Conservation (phyloP, 2,113 vertebrate species). For the Odocoileus virginianus region DNA sequence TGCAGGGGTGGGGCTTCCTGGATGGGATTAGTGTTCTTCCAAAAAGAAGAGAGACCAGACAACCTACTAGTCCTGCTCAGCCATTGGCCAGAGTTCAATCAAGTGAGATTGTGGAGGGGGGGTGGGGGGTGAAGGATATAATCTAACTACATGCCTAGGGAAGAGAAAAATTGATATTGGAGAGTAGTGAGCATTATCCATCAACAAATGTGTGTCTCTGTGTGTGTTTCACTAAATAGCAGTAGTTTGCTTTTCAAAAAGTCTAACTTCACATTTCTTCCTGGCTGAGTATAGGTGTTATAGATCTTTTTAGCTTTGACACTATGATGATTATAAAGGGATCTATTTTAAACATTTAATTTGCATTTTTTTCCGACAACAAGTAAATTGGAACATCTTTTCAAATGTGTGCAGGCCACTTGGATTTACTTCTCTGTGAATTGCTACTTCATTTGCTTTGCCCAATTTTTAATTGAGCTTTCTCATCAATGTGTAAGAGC, state of each 20-base stretch:
- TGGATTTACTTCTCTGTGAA: neutral
- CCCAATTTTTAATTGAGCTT: neutral
- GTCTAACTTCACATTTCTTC: neutral
- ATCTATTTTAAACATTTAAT: neutral
- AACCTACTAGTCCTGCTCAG: neutral
- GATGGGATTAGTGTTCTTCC: neutral
- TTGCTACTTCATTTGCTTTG: neutral
- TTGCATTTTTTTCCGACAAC: neutral
- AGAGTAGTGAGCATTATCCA: neutral
- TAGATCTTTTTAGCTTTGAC: neutral
- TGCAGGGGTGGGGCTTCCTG: neutral
- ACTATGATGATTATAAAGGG: neutral
- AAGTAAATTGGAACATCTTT: neutral
- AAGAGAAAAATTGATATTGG: neutral
- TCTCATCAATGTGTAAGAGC: neutral
- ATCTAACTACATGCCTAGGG: neutral
- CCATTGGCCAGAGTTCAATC: neutral
- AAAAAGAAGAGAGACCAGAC: neutral
- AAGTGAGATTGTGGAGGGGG: neutral
- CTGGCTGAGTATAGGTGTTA: neutral
- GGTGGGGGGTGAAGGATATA: neutral
- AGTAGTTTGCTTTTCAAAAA: neutral
- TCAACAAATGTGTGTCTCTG: neutral
- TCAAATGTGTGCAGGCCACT: neutral
- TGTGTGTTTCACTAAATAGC: neutral